Base-by-base conservation (phyloP, 1,140 invertebrate genomes). In the Leptonema lineaticorne region DNA sequence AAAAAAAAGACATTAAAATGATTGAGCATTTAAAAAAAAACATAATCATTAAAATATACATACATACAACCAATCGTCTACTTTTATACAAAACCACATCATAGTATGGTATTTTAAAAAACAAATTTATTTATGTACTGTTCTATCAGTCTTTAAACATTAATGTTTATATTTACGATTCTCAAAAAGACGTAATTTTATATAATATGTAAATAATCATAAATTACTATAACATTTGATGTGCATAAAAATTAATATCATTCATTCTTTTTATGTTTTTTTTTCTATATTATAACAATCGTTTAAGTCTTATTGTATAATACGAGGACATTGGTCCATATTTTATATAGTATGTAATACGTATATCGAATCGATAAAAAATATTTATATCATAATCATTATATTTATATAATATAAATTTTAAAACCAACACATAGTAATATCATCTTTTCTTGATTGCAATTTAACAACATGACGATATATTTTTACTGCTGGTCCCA, bases 401-500 rank as follows among this genome's bases (percentile, higher is more conserved):
- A 24, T 53, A 6, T 53, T 20, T 22, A 53, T 20, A 18, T 48
- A 48, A 16, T 48, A n/a, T 33, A 5, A n/a, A 11, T 41, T 68
- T 69, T 60, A 73, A 28, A 73, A 63, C 88, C 88, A 90, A 76
- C 89, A 88, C 72, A 89, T 83, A 60, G 84, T 84, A 50, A 85
- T 85, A 75, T 90, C 88, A 76, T 89, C 88, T 69, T 85, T 83
- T 69, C 88, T 81, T 33, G 87, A 84, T 78, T 90, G 88, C 57
- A 90, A 78, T 77, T 88, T 89, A 14, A 89, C 82, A 64, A 90
- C 85, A 67, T 93, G 91, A 45, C 89, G 83, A 76, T 94, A 95
- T 56, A 96, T 88, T 77, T 94, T 93, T 4, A 96, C 81, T 4
- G 93, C 94, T 24, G 92, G 93, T 9, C 93, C 93, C 0, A 96